These are phyloP conservation scores for Pelmatolapia mariae DNA, from an alignment of 2,113 vertebrate genomes.

Conservation along the genomic window DNA sequence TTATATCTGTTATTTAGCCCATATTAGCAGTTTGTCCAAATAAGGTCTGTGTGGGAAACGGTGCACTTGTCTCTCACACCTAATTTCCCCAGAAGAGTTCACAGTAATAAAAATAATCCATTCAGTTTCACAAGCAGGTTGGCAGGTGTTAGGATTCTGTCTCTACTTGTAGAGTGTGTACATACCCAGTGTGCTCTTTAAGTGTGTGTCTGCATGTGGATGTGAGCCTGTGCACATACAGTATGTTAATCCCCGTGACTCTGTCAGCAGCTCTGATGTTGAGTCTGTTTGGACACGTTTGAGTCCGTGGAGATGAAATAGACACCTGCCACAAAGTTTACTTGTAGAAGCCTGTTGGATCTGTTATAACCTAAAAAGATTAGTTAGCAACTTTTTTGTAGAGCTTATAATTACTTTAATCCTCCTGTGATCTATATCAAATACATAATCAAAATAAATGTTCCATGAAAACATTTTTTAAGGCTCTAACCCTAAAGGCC, in stretches of 20 bases:
- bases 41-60: not conserved
- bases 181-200: not conserved
- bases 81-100: not conserved
- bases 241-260: slow-evolving; percentile 17
- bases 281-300: slow-evolving; percentile 45
- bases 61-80: not conserved
- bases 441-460: not conserved
- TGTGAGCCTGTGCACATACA: not conserved
- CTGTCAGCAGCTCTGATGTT: slow-evolving; percentile 11
- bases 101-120: not conserved
- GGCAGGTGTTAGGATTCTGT: slow-evolving; percentile 31
- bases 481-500: not conserved
- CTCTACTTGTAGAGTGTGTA: not conserved
- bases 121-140: slow-evolving; percentile 1
- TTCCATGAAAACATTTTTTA: not conserved
- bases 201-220: not conserved
- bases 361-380: not conserved
- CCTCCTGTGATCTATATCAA: not conserved
- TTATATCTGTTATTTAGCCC: not conserved
- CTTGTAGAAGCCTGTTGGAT: slow-evolving; percentile 39
- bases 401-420: slow-evolving; percentile 6
- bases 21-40: not conserved
- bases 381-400: not conserved
- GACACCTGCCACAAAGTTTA: slow-evolving; percentile 24
- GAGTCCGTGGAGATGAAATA: slow-evolving; percentile 20